Base-by-base conservation (phyloP, 37 sponge, comb jelly and placozoan species). In the Oopsacas minuta region DNA sequence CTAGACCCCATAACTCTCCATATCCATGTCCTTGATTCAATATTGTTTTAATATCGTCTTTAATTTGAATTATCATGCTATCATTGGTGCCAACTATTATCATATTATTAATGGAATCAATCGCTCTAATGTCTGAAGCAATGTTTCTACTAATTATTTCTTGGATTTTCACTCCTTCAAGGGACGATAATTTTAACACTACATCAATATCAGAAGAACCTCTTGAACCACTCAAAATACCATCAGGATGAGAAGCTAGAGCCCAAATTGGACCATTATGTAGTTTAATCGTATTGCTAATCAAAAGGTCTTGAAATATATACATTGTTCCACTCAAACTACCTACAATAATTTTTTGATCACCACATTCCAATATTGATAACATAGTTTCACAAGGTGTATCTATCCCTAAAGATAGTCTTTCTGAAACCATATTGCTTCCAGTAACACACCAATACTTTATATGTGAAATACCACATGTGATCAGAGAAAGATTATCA, bases 361-460 rank as follows among this genome's bases (percentile, higher is more conserved):
- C 1, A 61, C 28, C 28, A n/a, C 7, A 61, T 61, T 61, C 75
- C 28, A 61, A 61, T 20, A n/a, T 34, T 25, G 75, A 61, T 10
- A 61, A n/a, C 20, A 61, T 61, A 7, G 75, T 61, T 61, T 61
- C 75, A 25, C 1, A 32, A 5, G 75, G 22, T n/a, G 20, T 5
- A n/a, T 61, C 75, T 32, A 34, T 5, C 0, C 39, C 83, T 25
- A 97, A 38, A 39, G 52, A 37, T n/a, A 90, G 92, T 82, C 88
- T 53, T 81, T 89, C 85, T 30, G 88, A 75, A 36, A 97, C 39
- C 85, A 97, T 53, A 39, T 93, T 86, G 17, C 90, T 89, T 10
- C 99, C 99, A 32, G 90, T 92, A 3, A 97, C 52, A 35, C 85
- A 91, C 99, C 99, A 97, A 87, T 95, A 97, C 84, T 89, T 90